A percentile compares a stretch with the other conserved stretches of the same genome.
phyloP scores from a whole-genome alignment of 2,797 vertebrate genomes.

The Crocidura indochinensis region DNA sequence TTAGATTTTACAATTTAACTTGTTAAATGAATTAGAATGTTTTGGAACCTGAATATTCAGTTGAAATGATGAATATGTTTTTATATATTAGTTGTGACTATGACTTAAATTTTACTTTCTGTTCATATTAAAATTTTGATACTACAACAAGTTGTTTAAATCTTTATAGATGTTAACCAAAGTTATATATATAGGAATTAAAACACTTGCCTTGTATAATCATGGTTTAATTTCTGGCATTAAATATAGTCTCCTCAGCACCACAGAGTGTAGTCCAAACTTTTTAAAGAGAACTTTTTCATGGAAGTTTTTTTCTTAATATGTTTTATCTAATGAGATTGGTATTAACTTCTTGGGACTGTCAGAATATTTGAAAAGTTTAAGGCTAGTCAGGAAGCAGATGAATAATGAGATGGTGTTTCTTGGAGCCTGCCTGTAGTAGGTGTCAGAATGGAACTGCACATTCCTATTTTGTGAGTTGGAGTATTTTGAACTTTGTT shows the following conservation, averaged over 20 bases:
- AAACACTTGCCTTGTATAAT: too few relatives aligned
- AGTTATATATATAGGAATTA: background rate
- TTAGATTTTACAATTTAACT: constrained; percentile 62
- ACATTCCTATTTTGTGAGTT: constrained; percentile 13
- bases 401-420: background rate
- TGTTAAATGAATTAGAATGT: constrained; percentile 46
- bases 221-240: too few relatives aligned
- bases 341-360: constrained; percentile 33
- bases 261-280: too few relatives aligned
- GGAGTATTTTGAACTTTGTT: constrained; percentile 69
- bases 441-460: background rate
- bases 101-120: constrained; percentile 34
- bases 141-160: background rate
- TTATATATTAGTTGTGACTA: too few relatives aligned
- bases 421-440: background rate
- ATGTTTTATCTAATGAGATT: constrained; percentile 54
- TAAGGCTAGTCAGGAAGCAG: background rate
- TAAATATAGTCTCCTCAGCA: too few relatives aligned
- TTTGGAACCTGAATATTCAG: constrained; percentile 48
- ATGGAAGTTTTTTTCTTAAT: constrained; percentile 1
- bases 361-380: constrained; percentile 21
- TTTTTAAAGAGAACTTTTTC: background rate
- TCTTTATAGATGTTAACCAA: background rate
- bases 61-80: background rate
- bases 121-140: constrained; percentile 59